Evolutionary conservation across 2,113 vertebrate genomes (phyloP), one percentile per base, ranked within the genome.

Genomic region (Leptosomus discolor): DNA sequence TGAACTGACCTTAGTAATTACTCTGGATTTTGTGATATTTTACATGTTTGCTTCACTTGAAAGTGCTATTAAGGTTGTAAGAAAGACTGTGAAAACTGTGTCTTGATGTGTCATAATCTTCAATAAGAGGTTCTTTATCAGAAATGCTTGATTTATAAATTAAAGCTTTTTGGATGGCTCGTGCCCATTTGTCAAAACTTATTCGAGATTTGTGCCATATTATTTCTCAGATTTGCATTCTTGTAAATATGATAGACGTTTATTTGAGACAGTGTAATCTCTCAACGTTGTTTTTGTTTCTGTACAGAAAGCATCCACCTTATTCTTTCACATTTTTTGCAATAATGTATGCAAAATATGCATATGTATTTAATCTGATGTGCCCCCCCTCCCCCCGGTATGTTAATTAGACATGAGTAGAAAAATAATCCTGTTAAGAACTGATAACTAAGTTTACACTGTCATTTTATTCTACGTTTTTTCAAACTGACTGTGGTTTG

Each of bases 1-100:
- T 94, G 93, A 97, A 86, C 64, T 94, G 93, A 93, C 88, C 88
- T 94, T 78, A 53, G 58, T 87, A 96, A 95, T 96, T 96, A 93
- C 70, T 69, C 54, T 85, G 78, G 67, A 93, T 96, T 97, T 97
- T 92, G 30, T 94, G 80, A 50, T 85, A 89, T 91, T 95, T 91
- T 63, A 36, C 46, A n/a, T 76, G 69, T 89, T 93, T 94, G 37
- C 92, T 84, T 93, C 92, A 74, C 82, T 68, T 74, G 67, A 89
- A 96, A 95, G 50, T 82, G 53, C 69, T 75, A 51, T 86, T 93
- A 88, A 78, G 79, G 79, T 58, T 74, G 79, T 48, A 74, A 85
- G 75, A 53, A 75, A 60, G 58, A 64, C 37, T 77, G 37, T 91
- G 67, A 87, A 96, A 93, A 85, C 64, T 73, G 23, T 83, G 34